Evolutionary conservation across 2,888 invertebrate species (phyloP), one percentile per base, ranked within the genome.

Genomic region (Campopleginae sp.): DNA sequence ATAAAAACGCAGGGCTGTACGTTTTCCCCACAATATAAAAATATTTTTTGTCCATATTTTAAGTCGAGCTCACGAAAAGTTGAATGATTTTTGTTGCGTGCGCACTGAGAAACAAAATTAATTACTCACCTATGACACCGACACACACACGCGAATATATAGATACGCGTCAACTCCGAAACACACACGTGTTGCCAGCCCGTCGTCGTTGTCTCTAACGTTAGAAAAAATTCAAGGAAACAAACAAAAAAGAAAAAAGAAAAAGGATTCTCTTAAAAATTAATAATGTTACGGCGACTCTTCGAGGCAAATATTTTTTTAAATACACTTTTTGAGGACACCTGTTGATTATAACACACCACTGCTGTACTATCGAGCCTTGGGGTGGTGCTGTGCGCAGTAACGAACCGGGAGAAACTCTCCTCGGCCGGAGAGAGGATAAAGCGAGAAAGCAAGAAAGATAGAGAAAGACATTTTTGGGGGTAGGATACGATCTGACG

Each of bases 281-380:
- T 6, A 2, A 48, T 33, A 19, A 71, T n/a, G 58, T 58, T 54
- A 44, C 27, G 70, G 65, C n/a, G 19, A 23, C 12, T 23, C 19
- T 70, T 82, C 19, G 79, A 65, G 65, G 70, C 42, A 75, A 77
- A 86, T 88, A 88, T 88, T 88, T 87, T 88, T 88, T 86, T 82
- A 82, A 80, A 88, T 87, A 86, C 86, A 86, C 86, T 88, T 88
- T 85, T 87, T 88, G 83, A 87, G 86, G 80, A 88, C 88, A 88
- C 88, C 88, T 88, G 88, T 88, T 88, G 88, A 88, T 88, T 86
- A 87, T 77, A 80, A 82, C 84, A 84, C 84, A 76, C 75, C 82
- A 63, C 68, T 82, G 82, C 72, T 75, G 80, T 82, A 76, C 80
- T 85, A 86, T 85, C 82, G 81, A 87, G 79, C 80, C 65, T 72